A percentile compares a stretch with the other conserved stretches of the same genome.
These are phyloP conservation scores for Piliocolobus tephrosceles DNA, from an alignment of 2,113 vertebrate genomes.

Conservation along the genomic window DNA sequence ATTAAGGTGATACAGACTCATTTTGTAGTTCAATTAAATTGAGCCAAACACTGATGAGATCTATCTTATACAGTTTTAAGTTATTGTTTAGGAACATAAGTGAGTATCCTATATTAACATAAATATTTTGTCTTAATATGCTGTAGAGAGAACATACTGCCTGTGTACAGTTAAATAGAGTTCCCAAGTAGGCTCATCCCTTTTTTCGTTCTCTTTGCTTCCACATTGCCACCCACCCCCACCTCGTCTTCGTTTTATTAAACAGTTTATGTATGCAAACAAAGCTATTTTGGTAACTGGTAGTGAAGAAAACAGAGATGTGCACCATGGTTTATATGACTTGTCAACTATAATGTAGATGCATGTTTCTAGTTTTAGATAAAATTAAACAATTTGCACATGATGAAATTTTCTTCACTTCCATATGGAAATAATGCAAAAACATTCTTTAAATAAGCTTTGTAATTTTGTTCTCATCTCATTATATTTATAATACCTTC, in stretches of 20 bases:
- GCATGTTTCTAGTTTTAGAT: constrained; percentile 74
- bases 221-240: background rate
- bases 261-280: constrained; percentile 71
- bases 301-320: constrained; percentile 71
- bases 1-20: background rate
- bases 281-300: constrained; percentile 60
- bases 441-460: background rate
- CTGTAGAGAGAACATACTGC: constrained; percentile 53
- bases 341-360: constrained; percentile 70
- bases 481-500: background rate
- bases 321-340: constrained; percentile 66
- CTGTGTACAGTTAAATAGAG: constrained; percentile 64
- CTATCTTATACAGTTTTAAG: background rate
- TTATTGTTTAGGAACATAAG: constrained; percentile 58
- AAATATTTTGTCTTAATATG: constrained; percentile 72
- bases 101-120: constrained; percentile 56
- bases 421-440: constrained; percentile 41
- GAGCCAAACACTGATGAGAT: background rate
- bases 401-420: constrained; percentile 69
- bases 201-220: constrained; percentile 55
- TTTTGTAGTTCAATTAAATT: constrained; percentile 13
- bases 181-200: constrained; percentile 58
- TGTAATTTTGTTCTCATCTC: background rate
- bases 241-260: constrained; percentile 71
- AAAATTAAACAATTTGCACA: constrained; percentile 67